Conservation (phyloP, 2,888 invertebrate species). For the Melangyna quadrimaculata region DNA sequence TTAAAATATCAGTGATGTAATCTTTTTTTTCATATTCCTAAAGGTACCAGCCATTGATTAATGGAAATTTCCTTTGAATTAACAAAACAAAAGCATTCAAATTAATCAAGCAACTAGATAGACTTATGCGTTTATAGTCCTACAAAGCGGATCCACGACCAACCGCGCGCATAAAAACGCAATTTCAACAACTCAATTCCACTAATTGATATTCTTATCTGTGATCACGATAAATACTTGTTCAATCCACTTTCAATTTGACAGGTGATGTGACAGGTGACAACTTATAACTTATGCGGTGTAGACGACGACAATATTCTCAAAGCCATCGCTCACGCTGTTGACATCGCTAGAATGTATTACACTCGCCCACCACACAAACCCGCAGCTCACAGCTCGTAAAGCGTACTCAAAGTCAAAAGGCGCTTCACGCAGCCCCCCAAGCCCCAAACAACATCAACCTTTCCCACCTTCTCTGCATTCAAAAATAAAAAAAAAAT, state of each 20-base stretch:
- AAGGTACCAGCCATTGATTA: neutral
- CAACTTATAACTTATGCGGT: slow-evolving; percentile 79
- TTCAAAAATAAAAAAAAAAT: neutral
- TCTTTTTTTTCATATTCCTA: neutral
- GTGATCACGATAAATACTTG: slow-evolving; percentile 79
- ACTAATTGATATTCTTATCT: slow-evolving; percentile 81
- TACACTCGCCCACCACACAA: slow-evolving; percentile 55
- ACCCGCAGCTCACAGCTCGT: neutral
- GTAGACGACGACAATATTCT: slow-evolving; percentile 65
- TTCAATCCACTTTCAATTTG: slow-evolving; percentile 81
- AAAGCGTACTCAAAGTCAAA: slow-evolving; percentile 43
- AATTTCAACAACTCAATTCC: slow-evolving; percentile 72
- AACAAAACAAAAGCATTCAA: slow-evolving; percentile 4
- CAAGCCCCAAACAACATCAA: neutral
- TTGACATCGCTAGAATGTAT: slow-evolving; percentile 59
- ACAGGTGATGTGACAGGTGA: slow-evolving; percentile 81
- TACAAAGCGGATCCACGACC: slow-evolving; percentile 61
- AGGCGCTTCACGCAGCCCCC: slow-evolving; percentile 49
- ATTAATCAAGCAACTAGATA: neutral
- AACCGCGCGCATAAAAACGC: slow-evolving; percentile 52
- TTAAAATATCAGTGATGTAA: neutral
- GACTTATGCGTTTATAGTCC: neutral
- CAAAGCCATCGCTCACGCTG: slow-evolving; percentile 60
- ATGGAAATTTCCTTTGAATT: slow-evolving; percentile 1
- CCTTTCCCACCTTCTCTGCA: neutral